Evolutionary conservation across 2,113 vertebrate species (phyloP).

Genomic region (Siniperca chuatsi): DNA sequence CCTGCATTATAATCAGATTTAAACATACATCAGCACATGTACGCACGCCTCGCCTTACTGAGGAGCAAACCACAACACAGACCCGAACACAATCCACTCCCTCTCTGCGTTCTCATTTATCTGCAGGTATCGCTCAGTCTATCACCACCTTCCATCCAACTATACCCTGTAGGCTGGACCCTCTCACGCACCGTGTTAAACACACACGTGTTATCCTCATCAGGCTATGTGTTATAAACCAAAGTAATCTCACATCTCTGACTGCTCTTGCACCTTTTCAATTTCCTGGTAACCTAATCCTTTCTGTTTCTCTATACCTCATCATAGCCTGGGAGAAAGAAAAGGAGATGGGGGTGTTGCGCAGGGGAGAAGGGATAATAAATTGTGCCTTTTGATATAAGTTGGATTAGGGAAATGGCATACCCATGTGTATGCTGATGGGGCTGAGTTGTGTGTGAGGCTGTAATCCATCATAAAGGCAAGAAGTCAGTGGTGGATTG

Average conservation of each 20-base stretch:
- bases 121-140: constrained; percentile 47
- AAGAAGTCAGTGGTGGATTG: constrained; percentile 9
- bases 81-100: not conserved
- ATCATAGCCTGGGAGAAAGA: constrained; percentile 59
- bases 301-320: constrained; percentile 66
- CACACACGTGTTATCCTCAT: constrained; percentile 76
- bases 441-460: constrained; percentile 23
- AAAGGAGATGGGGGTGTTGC: not conserved
- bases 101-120: constrained; percentile 49
- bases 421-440: constrained; percentile 55
- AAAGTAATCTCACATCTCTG: constrained; percentile 73
- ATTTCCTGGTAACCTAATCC: constrained; percentile 82
- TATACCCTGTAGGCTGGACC: constrained; percentile 16
- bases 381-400: constrained; percentile 75
- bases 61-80: constrained; percentile 44
- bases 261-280: constrained; percentile 77
- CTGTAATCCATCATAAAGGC: constrained; percentile 52
- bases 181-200: constrained; percentile 53
- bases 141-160: constrained; percentile 48
- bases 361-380: constrained; percentile 57
- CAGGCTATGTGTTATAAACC: constrained; percentile 62
- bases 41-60: not conserved
- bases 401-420: constrained; percentile 71
- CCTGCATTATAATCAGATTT: constrained; percentile 24
- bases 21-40: constrained; percentile 23